Base-by-base conservation (phyloP, 2,113 vertebrate species). In the Alosa alosa region DNA sequence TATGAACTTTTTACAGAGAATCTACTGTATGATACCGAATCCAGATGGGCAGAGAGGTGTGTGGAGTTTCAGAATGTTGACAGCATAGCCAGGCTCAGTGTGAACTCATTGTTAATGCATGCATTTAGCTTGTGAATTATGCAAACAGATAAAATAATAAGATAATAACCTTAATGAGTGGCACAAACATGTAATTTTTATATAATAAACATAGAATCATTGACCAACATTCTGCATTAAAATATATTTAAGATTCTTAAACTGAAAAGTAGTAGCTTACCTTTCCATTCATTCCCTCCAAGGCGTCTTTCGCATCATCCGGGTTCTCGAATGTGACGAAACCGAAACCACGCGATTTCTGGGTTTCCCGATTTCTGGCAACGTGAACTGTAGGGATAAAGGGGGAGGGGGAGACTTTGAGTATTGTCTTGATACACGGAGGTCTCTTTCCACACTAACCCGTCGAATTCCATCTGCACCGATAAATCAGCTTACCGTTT, bases 201-300 rank as follows among this genome's bases (percentile, higher is more conserved):
- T 4, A 44, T 44, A 44, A 44, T 4, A 44, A 44, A 44, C 31
- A 31, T 31, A 31, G 41, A 44, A 44, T 44, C 41, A 44, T 44
- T 44, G 41, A 44, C 36, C 45, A 41, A 47, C 39, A 81, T 46
- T 17, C 41, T n/a, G 41, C 18, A 50, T 17, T 15, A 6, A 49
- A 45, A 0, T 22, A 36, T n/a, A 7, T 7, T 2, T 17, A 47
- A 7, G 57, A 0, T 64, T 20, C 0, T 2, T 18, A 15, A 6
- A 18, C 0, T 10, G 25, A 2, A 17, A 9, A 1, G 4, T 0
- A 1, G 4, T 0, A 3, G 93, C 41, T 4, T 90, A 99, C 98
- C 96, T 99, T 99, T 52, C 98, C 97, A 0, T 99, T 99, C 98
- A 99, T 99, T 82, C 96, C 98, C 57, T 97, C 96, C 95, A 99